Percentiles rank a stretch among this genome's conserved stretches.
Evolutionary conservation across 2,113 vertebrate genomes (phyloP).

Genomic region (Glareola pratincola): DNA sequence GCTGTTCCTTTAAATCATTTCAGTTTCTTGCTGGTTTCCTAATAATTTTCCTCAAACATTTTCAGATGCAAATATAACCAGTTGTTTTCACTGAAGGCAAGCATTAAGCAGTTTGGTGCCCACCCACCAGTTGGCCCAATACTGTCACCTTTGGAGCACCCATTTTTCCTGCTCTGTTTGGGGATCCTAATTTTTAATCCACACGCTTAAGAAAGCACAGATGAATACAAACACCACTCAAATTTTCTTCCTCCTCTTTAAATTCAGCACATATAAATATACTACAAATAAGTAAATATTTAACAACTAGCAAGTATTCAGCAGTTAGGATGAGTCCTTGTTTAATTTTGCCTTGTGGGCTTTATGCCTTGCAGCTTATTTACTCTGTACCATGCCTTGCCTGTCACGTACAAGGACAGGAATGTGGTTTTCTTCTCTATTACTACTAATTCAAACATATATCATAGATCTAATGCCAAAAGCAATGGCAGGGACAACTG

Average conservation of each 20-base stretch:
- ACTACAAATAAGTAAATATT: background rate
- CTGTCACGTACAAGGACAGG: background rate
- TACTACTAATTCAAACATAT: background rate
- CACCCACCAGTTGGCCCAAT: background rate
- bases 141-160: background rate
- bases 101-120: background rate
- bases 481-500: background rate
- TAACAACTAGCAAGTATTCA: background rate
- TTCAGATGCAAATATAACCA: background rate
- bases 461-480: background rate
- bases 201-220: background rate
- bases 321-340: background rate
- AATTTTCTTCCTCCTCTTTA: background rate
- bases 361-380: background rate
- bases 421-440: background rate
- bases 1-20: background rate
- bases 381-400: background rate
- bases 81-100: background rate
- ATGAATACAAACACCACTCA: background rate
- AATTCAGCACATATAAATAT: background rate
- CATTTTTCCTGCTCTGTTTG: background rate
- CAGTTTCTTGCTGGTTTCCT: background rate
- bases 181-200: background rate
- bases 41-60: background rate
- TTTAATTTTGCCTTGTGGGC: background rate